These are phyloP conservation scores for Enoplosus armatus DNA, from an alignment of 2,797 vertebrate species.

Conservation along the genomic window DNA sequence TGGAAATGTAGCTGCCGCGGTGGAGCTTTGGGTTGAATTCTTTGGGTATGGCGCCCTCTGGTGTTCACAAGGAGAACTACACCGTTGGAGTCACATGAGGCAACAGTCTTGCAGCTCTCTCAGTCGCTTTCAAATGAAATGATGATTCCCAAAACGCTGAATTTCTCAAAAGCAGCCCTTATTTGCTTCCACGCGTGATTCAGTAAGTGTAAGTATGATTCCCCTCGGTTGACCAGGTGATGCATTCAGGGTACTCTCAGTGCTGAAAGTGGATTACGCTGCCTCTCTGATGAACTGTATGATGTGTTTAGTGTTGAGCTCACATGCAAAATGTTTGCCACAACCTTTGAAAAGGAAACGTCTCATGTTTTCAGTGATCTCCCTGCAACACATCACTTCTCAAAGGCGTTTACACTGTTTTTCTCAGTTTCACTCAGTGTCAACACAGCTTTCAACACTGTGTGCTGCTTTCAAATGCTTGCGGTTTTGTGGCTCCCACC, in stretches of 20 bases:
- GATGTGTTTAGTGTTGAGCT: background rate
- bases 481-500: background rate
- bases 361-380: background rate
- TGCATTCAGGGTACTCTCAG: background rate
- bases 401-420: too few relatives aligned
- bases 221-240: background rate
- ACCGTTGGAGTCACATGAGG: background rate
- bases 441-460: background rate
- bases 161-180: background rate
- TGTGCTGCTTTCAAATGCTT: background rate
- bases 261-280: background rate
- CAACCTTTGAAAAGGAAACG: background rate
- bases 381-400: too few relatives aligned
- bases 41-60: slow-evolving; percentile 53
- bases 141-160: background rate
- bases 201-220: background rate
- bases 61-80: slow-evolving; percentile 27
- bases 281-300: too few relatives aligned
- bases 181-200: background rate
- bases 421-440: background rate
- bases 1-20: background rate
- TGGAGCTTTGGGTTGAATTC: background rate
- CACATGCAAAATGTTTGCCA: background rate
- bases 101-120: too few relatives aligned
- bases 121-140: background rate